phyloP scores from a whole-genome alignment of 2,888 invertebrate species.

The Balanococcus diminutus region DNA sequence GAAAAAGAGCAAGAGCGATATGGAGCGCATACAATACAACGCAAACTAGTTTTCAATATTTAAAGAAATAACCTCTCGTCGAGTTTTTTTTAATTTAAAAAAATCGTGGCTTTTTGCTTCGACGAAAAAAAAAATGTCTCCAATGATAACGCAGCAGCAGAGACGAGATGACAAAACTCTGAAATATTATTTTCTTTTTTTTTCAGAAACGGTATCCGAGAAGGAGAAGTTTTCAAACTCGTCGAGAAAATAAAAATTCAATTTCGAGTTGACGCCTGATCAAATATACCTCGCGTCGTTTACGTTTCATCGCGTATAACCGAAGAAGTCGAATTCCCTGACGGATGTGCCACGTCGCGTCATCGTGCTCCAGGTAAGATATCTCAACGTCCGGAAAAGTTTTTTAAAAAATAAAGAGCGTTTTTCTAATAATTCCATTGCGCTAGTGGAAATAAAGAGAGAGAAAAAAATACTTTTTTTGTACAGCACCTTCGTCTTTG shows the following conservation, averaged over 20 bases:
- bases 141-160: background rate
- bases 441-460: background rate
- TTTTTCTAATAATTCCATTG: background rate
- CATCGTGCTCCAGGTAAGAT: background rate
- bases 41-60: background rate
- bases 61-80: background rate
- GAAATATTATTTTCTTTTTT: background rate
- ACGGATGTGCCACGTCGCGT: background rate
- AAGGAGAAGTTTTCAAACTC: background rate
- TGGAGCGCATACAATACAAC: background rate
- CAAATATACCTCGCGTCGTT: background rate
- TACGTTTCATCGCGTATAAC: background rate
- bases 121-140: background rate
- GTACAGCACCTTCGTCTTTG: background rate
- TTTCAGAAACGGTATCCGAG: background rate
- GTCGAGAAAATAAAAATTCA: constrained; percentile 1
- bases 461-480: too few species aligned
- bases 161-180: background rate
- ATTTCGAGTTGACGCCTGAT: constrained; percentile 15
- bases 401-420: background rate
- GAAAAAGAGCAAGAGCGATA: background rate
- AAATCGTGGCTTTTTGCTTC: background rate
- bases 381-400: background rate
- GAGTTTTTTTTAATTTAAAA: background rate
- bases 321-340: background rate